Evolutionary conservation across 2,113 vertebrate genomes (phyloP).

Genomic region (Felis chaus): DNA sequence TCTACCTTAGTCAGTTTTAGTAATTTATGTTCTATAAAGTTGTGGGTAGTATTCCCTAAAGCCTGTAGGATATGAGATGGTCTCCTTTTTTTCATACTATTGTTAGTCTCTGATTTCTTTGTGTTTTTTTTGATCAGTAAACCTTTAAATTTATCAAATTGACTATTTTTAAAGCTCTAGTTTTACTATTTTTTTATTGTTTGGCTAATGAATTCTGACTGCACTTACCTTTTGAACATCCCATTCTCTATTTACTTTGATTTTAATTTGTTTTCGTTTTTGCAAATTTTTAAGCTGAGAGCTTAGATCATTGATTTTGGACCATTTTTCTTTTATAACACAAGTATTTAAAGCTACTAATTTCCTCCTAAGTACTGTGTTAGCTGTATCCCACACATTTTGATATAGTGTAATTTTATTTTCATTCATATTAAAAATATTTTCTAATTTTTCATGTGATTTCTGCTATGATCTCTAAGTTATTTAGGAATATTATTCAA

Average conservation of each 20-base stretch:
- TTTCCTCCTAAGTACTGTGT: neutral
- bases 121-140: neutral
- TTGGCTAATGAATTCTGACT: neutral
- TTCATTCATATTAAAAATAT: neutral
- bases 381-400: neutral
- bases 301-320: neutral
- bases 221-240: neutral
- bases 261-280: neutral
- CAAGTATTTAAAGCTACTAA: neutral
- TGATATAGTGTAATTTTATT: neutral
- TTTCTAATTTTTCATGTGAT: neutral
- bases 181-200: neutral
- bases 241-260: neutral
- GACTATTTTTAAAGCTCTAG: neutral
- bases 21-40: neutral
- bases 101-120: neutral
- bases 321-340: neutral
- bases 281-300: neutral
- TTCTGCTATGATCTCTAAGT: neutral
- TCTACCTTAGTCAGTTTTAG: neutral
- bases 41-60: neutral
- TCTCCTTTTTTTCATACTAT: neutral
- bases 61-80: neutral
- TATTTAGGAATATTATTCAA: neutral
- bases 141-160: neutral